Conservation (phyloP, 2,113 vertebrate genomes). For the Passer domesticus region DNA sequence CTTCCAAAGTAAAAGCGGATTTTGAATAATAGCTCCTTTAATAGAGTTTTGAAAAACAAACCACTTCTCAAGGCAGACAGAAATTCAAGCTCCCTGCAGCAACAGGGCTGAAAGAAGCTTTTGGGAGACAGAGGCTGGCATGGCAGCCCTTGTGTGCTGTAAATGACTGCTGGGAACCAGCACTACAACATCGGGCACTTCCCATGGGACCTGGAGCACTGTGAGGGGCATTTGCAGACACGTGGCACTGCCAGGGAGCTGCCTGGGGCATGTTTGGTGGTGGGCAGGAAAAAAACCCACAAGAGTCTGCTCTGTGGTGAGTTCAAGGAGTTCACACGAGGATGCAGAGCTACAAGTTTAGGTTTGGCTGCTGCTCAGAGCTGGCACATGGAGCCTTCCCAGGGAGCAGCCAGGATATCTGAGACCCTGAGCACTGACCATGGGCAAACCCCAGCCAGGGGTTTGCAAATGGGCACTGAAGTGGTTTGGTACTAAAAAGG, state of each 20-base stretch:
- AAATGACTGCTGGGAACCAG: background rate
- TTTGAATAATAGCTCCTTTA: conserved; percentile 41
- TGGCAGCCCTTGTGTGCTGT: background rate
- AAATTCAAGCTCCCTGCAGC: background rate
- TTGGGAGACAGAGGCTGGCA: background rate
- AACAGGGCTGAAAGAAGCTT: background rate
- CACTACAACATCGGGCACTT: background rate
- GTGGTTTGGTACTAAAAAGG: background rate
- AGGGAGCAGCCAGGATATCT: background rate
- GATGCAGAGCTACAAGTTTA: background rate
- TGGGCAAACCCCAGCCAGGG: background rate
- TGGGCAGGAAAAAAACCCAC: background rate
- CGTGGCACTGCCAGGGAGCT: background rate
- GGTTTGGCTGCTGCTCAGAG: background rate
- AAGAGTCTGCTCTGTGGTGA: background rate
- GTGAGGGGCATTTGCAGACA: background rate
- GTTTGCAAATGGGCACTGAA: background rate
- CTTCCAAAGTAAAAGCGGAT: background rate
- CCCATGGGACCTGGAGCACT: background rate
- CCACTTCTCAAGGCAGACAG: background rate
- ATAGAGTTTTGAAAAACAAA: conserved; percentile 14
- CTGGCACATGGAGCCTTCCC: background rate
- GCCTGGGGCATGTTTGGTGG: background rate
- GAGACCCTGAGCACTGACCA: background rate
- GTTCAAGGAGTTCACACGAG: background rate